Evolutionary conservation across 2,797 vertebrate species (phyloP).

Genomic region (Periparus ater): DNA sequence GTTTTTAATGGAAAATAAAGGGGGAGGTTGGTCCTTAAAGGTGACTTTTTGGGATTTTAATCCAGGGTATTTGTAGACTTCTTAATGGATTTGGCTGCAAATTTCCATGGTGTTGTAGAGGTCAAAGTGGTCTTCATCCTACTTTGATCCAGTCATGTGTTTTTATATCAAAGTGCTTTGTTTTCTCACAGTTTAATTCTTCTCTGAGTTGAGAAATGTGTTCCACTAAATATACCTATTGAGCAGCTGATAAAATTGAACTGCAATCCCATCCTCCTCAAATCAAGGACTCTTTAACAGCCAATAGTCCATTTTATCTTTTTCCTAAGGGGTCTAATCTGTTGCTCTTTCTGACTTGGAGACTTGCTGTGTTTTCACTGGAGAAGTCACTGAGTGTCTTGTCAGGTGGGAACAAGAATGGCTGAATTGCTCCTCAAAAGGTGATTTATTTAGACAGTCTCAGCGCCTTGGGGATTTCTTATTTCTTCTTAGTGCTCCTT

Average conservation of each 20-base stretch:
- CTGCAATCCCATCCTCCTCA: background rate
- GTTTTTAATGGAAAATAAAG: conserved; percentile 27
- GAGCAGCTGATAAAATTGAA: conserved; percentile 46
- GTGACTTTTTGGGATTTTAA: conserved; percentile 3
- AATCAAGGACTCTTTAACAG: conserved; percentile 26
- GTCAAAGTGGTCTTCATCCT: background rate
- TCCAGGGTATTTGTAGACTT: background rate
- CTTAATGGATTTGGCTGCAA: background rate
- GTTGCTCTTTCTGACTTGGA: background rate
- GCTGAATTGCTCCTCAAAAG: background rate
- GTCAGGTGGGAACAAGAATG: background rate
- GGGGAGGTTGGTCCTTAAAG: background rate
- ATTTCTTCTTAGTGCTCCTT: background rate
- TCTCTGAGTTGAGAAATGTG: background rate
- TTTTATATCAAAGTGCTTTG: conserved; percentile 3
- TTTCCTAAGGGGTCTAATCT: background rate
- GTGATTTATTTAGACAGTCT: background rate
- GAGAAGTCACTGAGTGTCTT: background rate
- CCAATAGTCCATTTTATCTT: conserved; percentile 13
- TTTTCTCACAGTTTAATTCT: conserved; percentile 2
- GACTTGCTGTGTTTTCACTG: background rate
- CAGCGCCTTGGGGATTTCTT: background rate
- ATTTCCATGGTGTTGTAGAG: background rate
- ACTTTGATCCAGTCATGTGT: background rate
- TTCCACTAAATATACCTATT: background rate